Conservation (phyloP, 2,888 invertebrate genomes). For the Hemithea aestivaria region DNA sequence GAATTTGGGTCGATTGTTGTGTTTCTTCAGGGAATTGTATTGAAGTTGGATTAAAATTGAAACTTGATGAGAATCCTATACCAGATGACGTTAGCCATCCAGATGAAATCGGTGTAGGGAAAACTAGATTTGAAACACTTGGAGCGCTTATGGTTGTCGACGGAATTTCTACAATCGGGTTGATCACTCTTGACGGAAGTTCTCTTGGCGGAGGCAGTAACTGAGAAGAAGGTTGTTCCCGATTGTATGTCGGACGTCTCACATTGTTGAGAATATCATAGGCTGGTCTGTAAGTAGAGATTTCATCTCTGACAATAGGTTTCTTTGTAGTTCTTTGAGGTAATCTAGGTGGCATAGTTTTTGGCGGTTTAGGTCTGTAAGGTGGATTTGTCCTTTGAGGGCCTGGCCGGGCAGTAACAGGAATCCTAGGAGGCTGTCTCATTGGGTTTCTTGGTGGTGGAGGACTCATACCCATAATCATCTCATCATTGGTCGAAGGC, state of each 20-base stretch:
- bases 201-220: slow-evolving; percentile 62
- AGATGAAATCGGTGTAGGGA: slow-evolving; percentile 65
- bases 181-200: slow-evolving; percentile 40
- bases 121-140: slow-evolving; percentile 50
- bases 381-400: slow-evolving; percentile 57
- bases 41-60: slow-evolving; percentile 60
- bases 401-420: slow-evolving; percentile 52
- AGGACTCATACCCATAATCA: slow-evolving; percentile 78
- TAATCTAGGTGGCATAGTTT: slow-evolving; percentile 50
- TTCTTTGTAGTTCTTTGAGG: slow-evolving; percentile 55
- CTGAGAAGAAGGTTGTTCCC: slow-evolving; percentile 62
- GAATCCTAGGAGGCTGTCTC: slow-evolving; percentile 46
- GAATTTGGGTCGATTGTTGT: slow-evolving; percentile 36
- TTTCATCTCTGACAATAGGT: slow-evolving; percentile 56
- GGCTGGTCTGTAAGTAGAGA: slow-evolving; percentile 63
- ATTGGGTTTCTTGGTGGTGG: slow-evolving; percentile 63
- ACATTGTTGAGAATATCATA: slow-evolving; percentile 61
- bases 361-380: slow-evolving; percentile 56
- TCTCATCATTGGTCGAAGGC: slow-evolving; percentile 65
- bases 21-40: slow-evolving; percentile 51
- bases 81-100: slow-evolving; percentile 70
- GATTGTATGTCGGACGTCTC: slow-evolving; percentile 54
- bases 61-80: slow-evolving; percentile 63
- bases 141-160: slow-evolving; percentile 33
- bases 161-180: slow-evolving; percentile 37